Base-by-base conservation (phyloP, 2,888 invertebrate species). In the Lamproptera curius region DNA sequence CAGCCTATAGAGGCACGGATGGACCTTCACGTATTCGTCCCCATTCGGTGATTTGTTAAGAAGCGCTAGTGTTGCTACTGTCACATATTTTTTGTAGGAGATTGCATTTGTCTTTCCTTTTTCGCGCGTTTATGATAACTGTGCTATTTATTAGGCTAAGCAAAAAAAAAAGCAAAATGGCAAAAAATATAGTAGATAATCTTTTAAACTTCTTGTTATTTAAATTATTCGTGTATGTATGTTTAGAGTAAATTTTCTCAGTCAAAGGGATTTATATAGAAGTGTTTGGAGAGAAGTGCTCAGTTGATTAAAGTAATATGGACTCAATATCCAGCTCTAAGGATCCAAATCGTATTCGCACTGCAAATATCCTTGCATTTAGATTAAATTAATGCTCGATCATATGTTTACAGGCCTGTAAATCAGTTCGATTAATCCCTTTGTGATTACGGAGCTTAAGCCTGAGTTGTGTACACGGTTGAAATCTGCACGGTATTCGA, bases 41-140 rank as follows among this genome's bases (percentile, higher is more conserved):
- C 79, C 64, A 64, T 68, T 70, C 67, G 75, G 74, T 75, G 74
- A 82, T 80, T 80, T 74, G 72, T 67, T 70, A 76, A 66, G 67
- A 69, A 63, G 62, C 64, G 67, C 62, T 63, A 65, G 63, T 62
- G 54, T 52, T 58, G 52, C 58, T 52, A 54, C 59, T 58, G 52
- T 56, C 51, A 60, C 60, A 66, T 65, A 60, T 67, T 56, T 57
- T 56, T 56, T 55, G 53, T 57, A 51, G 53, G 54, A 55, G 54
- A 51, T 54, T 57, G 50, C 54, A 56, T 60, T 47, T 58, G 59
- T 58, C 59, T 56, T 56, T 52, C 52, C 11, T 31, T 11, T 6
- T 52, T 34, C 50, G 34, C 16, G n/a, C 3, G 37, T 15, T 44
- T 41, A 17, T 34, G 15, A 45, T 42, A 42, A 52, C 52, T 48